Conservation (phyloP, 1,140 invertebrate genomes). For the Eupeodes corollae region DNA sequence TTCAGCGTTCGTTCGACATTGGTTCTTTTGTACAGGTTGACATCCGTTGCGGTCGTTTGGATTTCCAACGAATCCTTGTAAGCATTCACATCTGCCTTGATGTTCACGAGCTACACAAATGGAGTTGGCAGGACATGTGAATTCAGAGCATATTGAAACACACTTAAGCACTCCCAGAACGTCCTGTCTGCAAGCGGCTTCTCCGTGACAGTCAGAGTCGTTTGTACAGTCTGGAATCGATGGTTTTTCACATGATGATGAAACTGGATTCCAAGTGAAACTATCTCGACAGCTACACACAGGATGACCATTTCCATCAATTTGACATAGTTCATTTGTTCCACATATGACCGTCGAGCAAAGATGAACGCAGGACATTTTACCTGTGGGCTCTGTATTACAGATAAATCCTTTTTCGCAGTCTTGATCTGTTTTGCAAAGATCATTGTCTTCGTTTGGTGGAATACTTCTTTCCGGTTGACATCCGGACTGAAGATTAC, state of each 20-base stretch:
- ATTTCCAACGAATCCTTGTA: slow-evolving; percentile 70
- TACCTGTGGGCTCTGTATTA: slow-evolving; percentile 44
- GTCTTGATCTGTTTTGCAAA: slow-evolving; percentile 58
- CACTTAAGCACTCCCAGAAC: slow-evolving; percentile 77
- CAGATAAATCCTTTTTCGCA: slow-evolving; percentile 55
- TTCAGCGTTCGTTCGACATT: slow-evolving; percentile 66
- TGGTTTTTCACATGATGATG: slow-evolving; percentile 70
- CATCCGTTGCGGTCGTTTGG: slow-evolving; percentile 82
- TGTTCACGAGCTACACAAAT: slow-evolving; percentile 64
- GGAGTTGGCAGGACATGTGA: slow-evolving; percentile 72
- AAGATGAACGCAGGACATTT: slow-evolving; percentile 59
- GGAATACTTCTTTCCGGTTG: slow-evolving; percentile 47
- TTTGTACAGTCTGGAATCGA: slow-evolving; percentile 65
- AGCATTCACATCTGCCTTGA: slow-evolving; percentile 65
- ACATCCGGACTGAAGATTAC: slow-evolving; percentile 62
- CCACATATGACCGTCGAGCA: slow-evolving; percentile 69
- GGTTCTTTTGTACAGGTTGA: slow-evolving; percentile 52
- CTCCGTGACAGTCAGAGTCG: slow-evolving; percentile 58
- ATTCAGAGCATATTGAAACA: slow-evolving; percentile 58
- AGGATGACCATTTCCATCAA: slow-evolving; percentile 52
- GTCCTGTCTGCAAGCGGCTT: slow-evolving; percentile 63
- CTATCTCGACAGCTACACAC: slow-evolving; percentile 64
- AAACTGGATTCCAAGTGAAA: slow-evolving; percentile 71
- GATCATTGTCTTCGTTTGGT: slow-evolving; percentile 36
- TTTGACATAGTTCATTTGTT: slow-evolving; percentile 64